Evolutionary conservation across 2,113 vertebrate species (phyloP), one percentile per base, ranked within the genome.

Genomic region (Stictonetta naevosa): DNA sequence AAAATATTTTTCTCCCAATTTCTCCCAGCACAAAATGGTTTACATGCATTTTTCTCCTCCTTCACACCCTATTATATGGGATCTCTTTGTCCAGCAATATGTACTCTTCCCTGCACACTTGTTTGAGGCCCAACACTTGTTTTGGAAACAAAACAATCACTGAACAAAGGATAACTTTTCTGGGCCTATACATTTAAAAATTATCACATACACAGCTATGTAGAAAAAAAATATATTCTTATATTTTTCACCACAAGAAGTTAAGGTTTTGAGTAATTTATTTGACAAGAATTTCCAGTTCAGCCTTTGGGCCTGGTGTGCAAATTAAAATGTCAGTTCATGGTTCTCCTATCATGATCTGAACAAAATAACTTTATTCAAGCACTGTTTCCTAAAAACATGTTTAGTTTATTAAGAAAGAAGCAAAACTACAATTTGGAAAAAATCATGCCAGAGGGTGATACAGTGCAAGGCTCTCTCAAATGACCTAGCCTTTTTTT

Each of bases 51-150:
- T 75, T 90, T 60, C 46, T 91, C 42, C 85, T 79, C 38, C 40
- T 93, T 91, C 71, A 87, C 83, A 83, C 71, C 42, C 42, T 25
- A 76, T 42, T 82, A 93, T 62, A 90, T 83, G 90, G 75, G 75
- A 95, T 90, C 48, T 83, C 74, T 93, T 95, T 95, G 63, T 12
- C 44, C 26, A 76, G 82, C 53, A 92, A 36, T 60, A 79, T 14
- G 40, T 87, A 83, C 75, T 95, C 67, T 33, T 93, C 82, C 62
- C 53, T 73, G 20, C 79, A 66, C 38, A 52, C 84, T 92, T 91
- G 82, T 83, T 79, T 92, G 82, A 96, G 88, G 75, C 42, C 86
- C 67, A 79, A 38, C 44, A 21, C 46, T 48, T 48, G 20, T 48
- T 48, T 76, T 48, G n/a, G n/a, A n/a, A n/a, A n/a, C 58, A 77